Base-by-base conservation (phyloP, 1,140 invertebrate species). In the Zaprionus inermis region DNA sequence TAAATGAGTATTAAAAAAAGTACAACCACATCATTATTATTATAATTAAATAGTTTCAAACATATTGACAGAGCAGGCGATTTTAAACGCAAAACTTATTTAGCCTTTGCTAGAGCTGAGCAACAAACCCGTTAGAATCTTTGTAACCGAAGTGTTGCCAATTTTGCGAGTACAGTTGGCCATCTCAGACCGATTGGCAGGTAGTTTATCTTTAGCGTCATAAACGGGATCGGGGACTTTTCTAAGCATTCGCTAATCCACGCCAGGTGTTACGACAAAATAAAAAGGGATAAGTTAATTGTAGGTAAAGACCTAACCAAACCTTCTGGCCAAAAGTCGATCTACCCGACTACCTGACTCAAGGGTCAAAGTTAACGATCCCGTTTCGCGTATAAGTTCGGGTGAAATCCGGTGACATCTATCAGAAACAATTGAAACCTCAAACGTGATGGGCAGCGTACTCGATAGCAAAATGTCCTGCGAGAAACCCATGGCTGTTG, bases 361-460 rank as follows among this genome's bases (percentile, higher is more conserved):
- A 28, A 5, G 24, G 38, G 18, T 44, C 22, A 30, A 54, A 51
- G 38, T 57, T 41, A 52, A 12, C 22, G 52, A 44, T 3, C 44
- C 18, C 24, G 10, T 34, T 22, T 34, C 12, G 36, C 59, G 69
- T 77, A 88, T 88, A 86, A 83, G 34, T 63, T 41, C 6, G 16
- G 16, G 22, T 41, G 58, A 7, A 51, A 57, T 64, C 28, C 20
- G 3, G 32, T 72, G 51, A 65, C 66, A 77, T 79, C 76, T 78
- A 74, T 83, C 83, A 88, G 44, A 78, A 28, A 12, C 28, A 75
- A 49, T 77, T 68, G 36, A 83, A 58, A 46, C 63, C 22, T 46
- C 18, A 41, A 46, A 66, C 51, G 73, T 24, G 52, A 86, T 88
- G 83, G 83, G 83, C 24, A 79, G 71, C n/a, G 51, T 58, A 24